Evolutionary conservation across 92 coral and sea anemone species (phyloP).

Genomic region (Epizoanthus illoricatus): DNA sequence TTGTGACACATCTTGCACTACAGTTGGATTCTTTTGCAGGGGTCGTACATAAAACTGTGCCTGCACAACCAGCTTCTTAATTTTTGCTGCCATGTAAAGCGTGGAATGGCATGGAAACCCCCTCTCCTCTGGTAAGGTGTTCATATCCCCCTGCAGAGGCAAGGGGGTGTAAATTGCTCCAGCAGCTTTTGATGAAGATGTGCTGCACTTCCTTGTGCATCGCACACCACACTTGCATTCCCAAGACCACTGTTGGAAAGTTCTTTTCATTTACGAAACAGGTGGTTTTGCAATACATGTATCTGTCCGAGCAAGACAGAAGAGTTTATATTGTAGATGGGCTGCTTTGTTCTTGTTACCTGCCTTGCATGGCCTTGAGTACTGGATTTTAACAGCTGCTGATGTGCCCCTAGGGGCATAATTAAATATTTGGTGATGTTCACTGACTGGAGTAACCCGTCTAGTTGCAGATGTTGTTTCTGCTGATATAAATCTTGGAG

Average conservation of each 20-base stretch:
- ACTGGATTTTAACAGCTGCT: too few relatives aligned
- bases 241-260: constrained; percentile 37
- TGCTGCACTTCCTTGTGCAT: constrained; percentile 22
- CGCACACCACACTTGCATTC: constrained; percentile 21
- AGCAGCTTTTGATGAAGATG: background rate
- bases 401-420: background rate
- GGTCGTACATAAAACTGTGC: background rate
- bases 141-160: constrained; percentile 5
- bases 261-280: constrained; percentile 19
- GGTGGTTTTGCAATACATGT: constrained; percentile 41
- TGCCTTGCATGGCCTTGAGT: too few relatives aligned
- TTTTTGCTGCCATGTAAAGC: background rate
- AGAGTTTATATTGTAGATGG: constrained; percentile 30
- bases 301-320: constrained; percentile 13
- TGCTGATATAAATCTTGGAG: too few relatives aligned
- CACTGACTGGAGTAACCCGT: background rate
- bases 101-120: background rate
- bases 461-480: too few relatives aligned
- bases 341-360: background rate
- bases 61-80: background rate
- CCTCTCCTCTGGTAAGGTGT: background rate
- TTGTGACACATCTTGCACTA: background rate
- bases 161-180: background rate
- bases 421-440: constrained; percentile 35
- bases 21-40: background rate